Evolutionary conservation across 2,797 vertebrate species (phyloP), one percentile per base, ranked within the genome.

Genomic region (Acrossocheilus fasciatus): DNA sequence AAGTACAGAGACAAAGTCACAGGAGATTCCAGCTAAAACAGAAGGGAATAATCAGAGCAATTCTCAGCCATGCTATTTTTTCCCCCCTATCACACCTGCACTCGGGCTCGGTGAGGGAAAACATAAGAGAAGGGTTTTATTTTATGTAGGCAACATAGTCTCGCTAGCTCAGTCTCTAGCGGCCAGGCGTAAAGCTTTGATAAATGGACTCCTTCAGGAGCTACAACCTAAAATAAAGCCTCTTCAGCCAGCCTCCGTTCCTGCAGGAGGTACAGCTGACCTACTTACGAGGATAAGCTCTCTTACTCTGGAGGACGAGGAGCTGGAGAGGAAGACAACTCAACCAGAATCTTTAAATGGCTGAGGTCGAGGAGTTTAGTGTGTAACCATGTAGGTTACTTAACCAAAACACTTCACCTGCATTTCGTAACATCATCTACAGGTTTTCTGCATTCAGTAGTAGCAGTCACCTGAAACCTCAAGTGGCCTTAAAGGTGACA

Each of bases 211-310:
- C 90, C 89, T 91, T 87, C 78, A 91, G 87, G 92, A 93, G 85
- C 89, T 84, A 59, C 47, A 82, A 90, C 88, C 92, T 87, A 91
- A 95, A 96, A 95, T 93, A 94, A 94, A 92, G 93, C 90, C 91
- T 91, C 91, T 93, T 89, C 89, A 90, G 87, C 91, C 88, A 75
- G 91, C 91, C 94, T 93, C 88, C 77, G 89, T 92, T 90, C 82
- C 66, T 83, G 76, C 90, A 91, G 89, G 80, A 90, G 91, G 90
- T 90, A 93, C 89, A 89, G 90, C 93, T 90, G 94, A 94, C 95
- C 95, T 95, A 95, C 94, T 96, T 96, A 91, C 82, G 59, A 87
- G 77, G 77, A 93, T 90, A 91, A 93, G 90, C 91, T 90, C 82
- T 88, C 87, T 86, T 88, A 90, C 69, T 86, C 84, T 88, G 87